Conservation (phyloP, 2,888 invertebrate species). For the Sarcophaga rosellei region DNA sequence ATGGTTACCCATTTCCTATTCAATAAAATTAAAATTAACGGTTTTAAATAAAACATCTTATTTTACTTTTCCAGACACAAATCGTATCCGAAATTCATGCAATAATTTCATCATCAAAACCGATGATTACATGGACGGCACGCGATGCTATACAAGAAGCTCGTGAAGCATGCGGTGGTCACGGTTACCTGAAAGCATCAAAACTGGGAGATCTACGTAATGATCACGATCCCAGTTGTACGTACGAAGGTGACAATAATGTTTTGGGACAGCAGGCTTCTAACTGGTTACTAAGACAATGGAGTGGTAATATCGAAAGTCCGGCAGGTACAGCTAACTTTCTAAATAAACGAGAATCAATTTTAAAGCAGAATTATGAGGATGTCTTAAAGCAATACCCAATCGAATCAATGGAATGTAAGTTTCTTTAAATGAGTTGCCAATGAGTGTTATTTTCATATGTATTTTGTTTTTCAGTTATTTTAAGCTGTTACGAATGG, state of each 20-base stretch:
- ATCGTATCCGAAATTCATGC: conserved; percentile 85
- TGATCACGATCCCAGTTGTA: conserved; percentile 94
- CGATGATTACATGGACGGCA: conserved; percentile 88
- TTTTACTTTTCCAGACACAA: conserved; percentile 74
- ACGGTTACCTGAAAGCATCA: conserved; percentile 89
- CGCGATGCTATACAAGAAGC: conserved; percentile 91
- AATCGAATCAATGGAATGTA: conserved; percentile 77
- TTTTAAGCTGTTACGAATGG: conserved; percentile 90
- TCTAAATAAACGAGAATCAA: conserved; percentile 83
- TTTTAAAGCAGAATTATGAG: conserved; percentile 78
- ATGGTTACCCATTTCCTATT: too few species aligned
- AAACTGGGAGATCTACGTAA: conserved; percentile 92
- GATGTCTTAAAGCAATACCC: conserved; percentile 68
- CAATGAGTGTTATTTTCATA: background rate
- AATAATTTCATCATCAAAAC: conserved; percentile 85
- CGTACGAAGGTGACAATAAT: conserved; percentile 97
- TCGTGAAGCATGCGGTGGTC: conserved; percentile 93
- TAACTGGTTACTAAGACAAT: conserved; percentile 90
- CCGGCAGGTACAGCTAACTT: conserved; percentile 89
- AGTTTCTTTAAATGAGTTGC: conserved; percentile 59
- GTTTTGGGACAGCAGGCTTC: conserved; percentile 94
- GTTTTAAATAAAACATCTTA: too few species aligned
- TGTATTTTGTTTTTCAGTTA: conserved; percentile 83
- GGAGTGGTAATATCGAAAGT: conserved; percentile 82
- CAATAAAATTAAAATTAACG: too few species aligned